These are phyloP conservation scores for Gasterosteus nipponicus DNA, from an alignment of 2,113 vertebrate genomes.

Conservation along the genomic window DNA sequence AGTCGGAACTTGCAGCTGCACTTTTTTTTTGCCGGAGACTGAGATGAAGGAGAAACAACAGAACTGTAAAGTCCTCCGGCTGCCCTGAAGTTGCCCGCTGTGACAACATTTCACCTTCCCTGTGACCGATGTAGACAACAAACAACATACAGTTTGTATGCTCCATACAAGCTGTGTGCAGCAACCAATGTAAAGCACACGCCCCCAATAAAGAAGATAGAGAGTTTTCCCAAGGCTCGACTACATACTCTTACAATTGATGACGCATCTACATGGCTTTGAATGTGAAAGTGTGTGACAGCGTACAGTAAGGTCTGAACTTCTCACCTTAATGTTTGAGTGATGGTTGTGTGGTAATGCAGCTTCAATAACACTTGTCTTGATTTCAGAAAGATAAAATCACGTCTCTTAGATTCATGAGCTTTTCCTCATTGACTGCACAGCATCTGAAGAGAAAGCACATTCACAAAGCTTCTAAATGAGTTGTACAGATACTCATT, in stretches of 20 bases:
- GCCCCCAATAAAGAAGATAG: background rate
- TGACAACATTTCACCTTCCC: background rate
- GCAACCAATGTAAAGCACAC: background rate
- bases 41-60: background rate
- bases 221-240: background rate
- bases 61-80: background rate
- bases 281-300: background rate
- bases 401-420: background rate
- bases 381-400: conserved; percentile 6
- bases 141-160: background rate
- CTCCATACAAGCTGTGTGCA: background rate
- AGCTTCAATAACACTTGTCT: background rate
- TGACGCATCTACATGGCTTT: background rate
- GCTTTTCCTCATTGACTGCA: background rate
- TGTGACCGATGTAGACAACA: background rate
- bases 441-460: background rate
- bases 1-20: background rate
- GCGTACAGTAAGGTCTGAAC: background rate
- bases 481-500: background rate
- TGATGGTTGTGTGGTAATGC: background rate
- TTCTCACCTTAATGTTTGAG: background rate
- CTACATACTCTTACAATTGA: background rate
- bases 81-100: background rate
- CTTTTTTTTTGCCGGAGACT: background rate
- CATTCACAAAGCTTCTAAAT: background rate